Evolutionary conservation across 2,888 invertebrate species (phyloP).

Genomic region (Rhingia campestris): DNA sequence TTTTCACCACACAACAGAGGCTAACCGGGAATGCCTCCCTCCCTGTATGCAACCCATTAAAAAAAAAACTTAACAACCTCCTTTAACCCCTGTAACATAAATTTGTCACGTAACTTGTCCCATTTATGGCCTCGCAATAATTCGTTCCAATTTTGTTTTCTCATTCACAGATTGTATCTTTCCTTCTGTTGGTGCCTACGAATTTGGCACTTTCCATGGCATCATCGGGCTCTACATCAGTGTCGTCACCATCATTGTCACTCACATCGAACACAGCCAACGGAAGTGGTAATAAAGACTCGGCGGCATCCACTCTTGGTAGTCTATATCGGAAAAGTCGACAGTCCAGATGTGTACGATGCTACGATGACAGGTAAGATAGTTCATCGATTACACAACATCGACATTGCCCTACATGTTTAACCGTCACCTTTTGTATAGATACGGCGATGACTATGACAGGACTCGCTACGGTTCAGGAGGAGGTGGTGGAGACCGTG

Average conservation of each 20-base stretch:
- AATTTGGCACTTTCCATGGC: constrained; percentile 60
- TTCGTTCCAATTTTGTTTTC: background rate
- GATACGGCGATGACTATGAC: constrained; percentile 74
- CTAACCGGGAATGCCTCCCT: no score
- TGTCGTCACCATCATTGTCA: constrained; percentile 50
- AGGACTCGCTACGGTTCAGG: constrained; percentile 54
- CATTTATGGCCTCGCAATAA: constrained; percentile 33
- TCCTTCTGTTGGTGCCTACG: constrained; percentile 57
- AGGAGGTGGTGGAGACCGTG: constrained; percentile 54
- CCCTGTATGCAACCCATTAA: no score
- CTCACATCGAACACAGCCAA: constrained; percentile 31
- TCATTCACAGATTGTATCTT: constrained; percentile 42
- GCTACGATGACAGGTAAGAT: constrained; percentile 80
- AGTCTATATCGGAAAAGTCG: constrained; percentile 78
- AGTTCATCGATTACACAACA: background rate
- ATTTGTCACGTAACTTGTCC: constrained; percentile 55
- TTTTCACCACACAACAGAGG: no score
- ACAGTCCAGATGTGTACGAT: constrained; percentile 81
- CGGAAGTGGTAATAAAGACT: constrained; percentile 34
- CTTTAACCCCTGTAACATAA: constrained; percentile 37
- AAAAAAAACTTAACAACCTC: background rate
- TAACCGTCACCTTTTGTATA: constrained; percentile 20
- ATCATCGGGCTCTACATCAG: constrained; percentile 45
- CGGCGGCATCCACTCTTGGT: constrained; percentile 75
- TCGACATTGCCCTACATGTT: background rate